Evolutionary conservation across 2,113 vertebrate genomes (phyloP), one percentile per base, ranked within the genome.

Genomic region (Pelobates fuscus): DNA sequence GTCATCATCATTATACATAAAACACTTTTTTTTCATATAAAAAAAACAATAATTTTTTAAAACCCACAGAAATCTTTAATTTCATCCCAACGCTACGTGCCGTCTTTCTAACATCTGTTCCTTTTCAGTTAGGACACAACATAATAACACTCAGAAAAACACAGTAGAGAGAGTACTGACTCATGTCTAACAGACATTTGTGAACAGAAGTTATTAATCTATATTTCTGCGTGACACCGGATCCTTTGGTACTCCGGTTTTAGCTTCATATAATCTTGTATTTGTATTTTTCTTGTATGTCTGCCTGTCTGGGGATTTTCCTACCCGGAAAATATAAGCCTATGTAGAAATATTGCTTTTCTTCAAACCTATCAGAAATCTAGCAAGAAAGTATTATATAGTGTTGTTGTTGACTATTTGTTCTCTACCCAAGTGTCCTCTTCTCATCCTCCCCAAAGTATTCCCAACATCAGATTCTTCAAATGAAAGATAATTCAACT

Each of bases 201-300:
- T 74, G 57, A 57, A 73, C 70, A 64, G 37, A 8, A 25, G 44
- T 54, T 65, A 74, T 66, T 41, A 74, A 71, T 71, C 70, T 58
- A 62, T 52, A 62, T 71, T 71, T 71, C 25, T n/a, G 59, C 41
- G 20, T 46, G 43, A 71, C 70, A 71, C 26, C 12, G 8, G 25
- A 59, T 37, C 52, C 24, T 59, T 20, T 71, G 59, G 58, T 57
- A 52, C 60, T 29, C 18, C 12, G 49, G 58, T 30, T 18, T 20
- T 49, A 26, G 59, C 44, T 24, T 57, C 26, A 5, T 11, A 17
- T 58, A 71, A 71, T 71, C 70, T 71, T 58, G n/a, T n/a, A n/a
- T n/a, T n/a, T n/a, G n/a, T n/a, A n/a, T 62, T 63, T 6, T 14
- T 32, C 20, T 62, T 1, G 26, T 52, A 18, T 30, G 46, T 62